phyloP scores from a whole-genome alignment of 2,888 invertebrate genomes.

The Drosophila formosana region DNA sequence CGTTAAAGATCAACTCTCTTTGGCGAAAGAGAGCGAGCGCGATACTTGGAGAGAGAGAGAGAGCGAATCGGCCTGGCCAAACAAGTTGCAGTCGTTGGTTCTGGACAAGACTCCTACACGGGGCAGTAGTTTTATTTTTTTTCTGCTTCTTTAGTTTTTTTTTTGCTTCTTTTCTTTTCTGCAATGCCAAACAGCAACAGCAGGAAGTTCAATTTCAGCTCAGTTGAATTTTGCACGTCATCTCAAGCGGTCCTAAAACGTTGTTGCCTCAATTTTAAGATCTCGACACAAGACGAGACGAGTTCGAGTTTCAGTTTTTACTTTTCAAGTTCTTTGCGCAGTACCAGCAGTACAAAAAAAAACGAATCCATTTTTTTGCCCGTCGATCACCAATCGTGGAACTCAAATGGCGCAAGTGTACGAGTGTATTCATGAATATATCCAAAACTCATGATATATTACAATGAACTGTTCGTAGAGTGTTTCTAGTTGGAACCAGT shows the following conservation, averaged over 20 bases:
- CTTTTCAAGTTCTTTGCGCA: slow-evolving; percentile 28
- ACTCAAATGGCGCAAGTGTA: slow-evolving; percentile 33
- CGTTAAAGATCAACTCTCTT: slow-evolving; percentile 63
- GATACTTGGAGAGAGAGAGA: background rate
- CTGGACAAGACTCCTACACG: slow-evolving; percentile 65
- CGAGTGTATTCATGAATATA: slow-evolving; percentile 10
- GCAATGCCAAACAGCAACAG: slow-evolving; percentile 67
- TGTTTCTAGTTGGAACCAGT: slow-evolving; percentile 8
- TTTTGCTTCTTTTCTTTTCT: slow-evolving; percentile 40
- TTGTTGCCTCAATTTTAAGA: slow-evolving; percentile 14
- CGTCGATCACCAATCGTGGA: slow-evolving; percentile 31
- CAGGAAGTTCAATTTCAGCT: slow-evolving; percentile 80
- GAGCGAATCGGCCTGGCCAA: slow-evolving; percentile 48
- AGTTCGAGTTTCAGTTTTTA: slow-evolving; percentile 38
- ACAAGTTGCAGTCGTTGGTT: slow-evolving; percentile 64
- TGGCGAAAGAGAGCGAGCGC: slow-evolving; percentile 3
- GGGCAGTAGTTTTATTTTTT: slow-evolving; percentile 26
- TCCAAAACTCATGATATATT: slow-evolving; percentile 29
- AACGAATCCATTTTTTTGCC: slow-evolving; percentile 18
- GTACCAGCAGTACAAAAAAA: background rate
- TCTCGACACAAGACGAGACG: slow-evolving; percentile 11
- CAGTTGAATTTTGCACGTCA: slow-evolving; percentile 82
- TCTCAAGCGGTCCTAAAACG: slow-evolving; percentile 70
- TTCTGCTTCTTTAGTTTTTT: slow-evolving; percentile 2
- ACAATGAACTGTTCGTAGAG: slow-evolving; percentile 66